Percentiles rank a stretch among this genome's conserved stretches.
These are phyloP conservation scores for Drosophila peninsularis DNA, from an alignment of 2,888 invertebrate species.

Conservation along the genomic window DNA sequence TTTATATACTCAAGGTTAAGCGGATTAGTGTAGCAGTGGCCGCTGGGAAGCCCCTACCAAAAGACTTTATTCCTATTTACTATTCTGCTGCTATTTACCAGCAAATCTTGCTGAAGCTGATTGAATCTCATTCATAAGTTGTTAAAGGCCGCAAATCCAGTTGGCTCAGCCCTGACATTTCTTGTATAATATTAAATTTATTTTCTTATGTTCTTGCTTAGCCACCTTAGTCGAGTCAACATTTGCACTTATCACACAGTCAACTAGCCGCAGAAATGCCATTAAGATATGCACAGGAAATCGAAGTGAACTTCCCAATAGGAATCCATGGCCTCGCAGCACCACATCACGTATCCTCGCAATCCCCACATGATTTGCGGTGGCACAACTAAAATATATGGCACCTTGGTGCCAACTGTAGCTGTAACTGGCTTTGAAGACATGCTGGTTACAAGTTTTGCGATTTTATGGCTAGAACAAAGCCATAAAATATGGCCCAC, in stretches of 20 bases:
- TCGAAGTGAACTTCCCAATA: constrained; percentile 27
- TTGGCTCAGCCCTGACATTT: constrained; percentile 34
- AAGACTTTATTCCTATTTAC: too few relatives aligned
- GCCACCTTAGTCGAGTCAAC: constrained; percentile 17
- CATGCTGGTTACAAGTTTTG: constrained; percentile 61
- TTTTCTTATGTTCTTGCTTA: background rate
- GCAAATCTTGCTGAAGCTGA: background rate
- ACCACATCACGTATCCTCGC: constrained; percentile 39
- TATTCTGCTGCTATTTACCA: too few relatives aligned
- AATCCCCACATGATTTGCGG: constrained; percentile 62
- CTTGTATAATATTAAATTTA: background rate
- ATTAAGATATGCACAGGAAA: constrained; percentile 56
- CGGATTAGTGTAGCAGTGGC: too few relatives aligned
- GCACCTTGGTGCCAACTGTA: constrained; percentile 60
- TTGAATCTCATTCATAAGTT: background rate
- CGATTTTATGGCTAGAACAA: constrained; percentile 50
- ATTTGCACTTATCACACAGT: constrained; percentile 28
- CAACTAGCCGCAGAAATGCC: constrained; percentile 43
- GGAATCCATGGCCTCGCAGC: constrained; percentile 1
- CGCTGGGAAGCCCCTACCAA: too few relatives aligned
- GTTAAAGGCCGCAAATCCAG: constrained; percentile 4
- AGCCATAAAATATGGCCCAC: constrained; percentile 62
- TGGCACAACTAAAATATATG: constrained; percentile 57
- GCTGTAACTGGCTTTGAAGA: constrained; percentile 48
- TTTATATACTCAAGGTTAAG: constrained; percentile 49